These are phyloP conservation scores for Ctenoplectra terminalis DNA, from an alignment of 1,140 invertebrate species.

Conservation along the genomic window DNA sequence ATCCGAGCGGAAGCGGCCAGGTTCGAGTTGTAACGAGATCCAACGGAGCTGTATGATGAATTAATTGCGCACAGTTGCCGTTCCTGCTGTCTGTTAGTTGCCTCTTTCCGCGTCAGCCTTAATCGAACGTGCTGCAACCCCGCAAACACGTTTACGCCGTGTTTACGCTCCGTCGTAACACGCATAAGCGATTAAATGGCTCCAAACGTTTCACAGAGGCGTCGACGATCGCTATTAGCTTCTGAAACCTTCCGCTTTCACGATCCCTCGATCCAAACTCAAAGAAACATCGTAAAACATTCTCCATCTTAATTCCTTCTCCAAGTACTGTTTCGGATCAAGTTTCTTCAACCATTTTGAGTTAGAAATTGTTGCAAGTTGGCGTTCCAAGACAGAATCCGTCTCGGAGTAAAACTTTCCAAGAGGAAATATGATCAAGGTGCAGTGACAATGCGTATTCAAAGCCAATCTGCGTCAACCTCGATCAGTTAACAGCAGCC, in stretches of 20 bases:
- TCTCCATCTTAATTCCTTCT: too few relatives aligned
- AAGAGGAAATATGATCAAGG: not conserved
- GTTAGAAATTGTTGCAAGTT: not conserved
- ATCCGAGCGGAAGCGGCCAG: constrained; percentile 21
- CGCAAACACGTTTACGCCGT: constrained; percentile 30
- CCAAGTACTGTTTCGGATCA: not conserved
- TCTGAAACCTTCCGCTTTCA: not conserved
- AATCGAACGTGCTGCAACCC: constrained; percentile 15
- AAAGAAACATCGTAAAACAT: not conserved
- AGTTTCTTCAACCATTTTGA: not conserved
- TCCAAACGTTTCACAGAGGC: not conserved
- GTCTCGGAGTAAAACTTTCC: not conserved
- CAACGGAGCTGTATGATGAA: constrained; percentile 25
- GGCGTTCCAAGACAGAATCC: not conserved
- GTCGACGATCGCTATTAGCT: not conserved
- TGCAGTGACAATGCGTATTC: constrained; percentile 35
- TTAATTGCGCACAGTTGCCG: constrained; percentile 26
- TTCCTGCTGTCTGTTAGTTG: not conserved
- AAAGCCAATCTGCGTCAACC: constrained; percentile 27
- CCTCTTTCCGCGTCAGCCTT: constrained; percentile 28
- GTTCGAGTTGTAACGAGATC: constrained; percentile 32
- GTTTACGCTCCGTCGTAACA: constrained; percentile 8
- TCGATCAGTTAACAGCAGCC: constrained; percentile 55
- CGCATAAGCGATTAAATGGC: not conserved
- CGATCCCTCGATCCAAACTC: not conserved